Evolutionary conservation across 2,888 invertebrate genomes (phyloP).

Genomic region (Drosophila incognita): DNA sequence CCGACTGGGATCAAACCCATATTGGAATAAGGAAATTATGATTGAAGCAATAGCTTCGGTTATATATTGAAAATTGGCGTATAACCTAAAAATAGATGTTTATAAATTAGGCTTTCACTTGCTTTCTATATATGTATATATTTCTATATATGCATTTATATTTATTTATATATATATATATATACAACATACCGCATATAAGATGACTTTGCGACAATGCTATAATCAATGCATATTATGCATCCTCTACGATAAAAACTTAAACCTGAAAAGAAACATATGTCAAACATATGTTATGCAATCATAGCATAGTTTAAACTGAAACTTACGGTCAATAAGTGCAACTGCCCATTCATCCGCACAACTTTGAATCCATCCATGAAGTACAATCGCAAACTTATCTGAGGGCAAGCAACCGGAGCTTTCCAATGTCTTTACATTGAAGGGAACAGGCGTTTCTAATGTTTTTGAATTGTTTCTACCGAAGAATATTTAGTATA

Average conservation of each 20-base stretch:
- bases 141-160: too few relatives aligned
- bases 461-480: slow-evolving; percentile 66
- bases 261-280: slow-evolving; percentile 68
- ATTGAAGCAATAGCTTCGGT: slow-evolving; percentile 71
- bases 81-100: slow-evolving; percentile 44
- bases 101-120: background rate
- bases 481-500: background rate
- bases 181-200: slow-evolving; percentile 70
- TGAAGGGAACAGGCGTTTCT: slow-evolving; percentile 45
- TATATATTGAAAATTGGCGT: slow-evolving; percentile 75
- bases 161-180: too few relatives aligned
- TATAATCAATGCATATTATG: slow-evolving; percentile 83
- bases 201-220: slow-evolving; percentile 73
- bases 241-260: slow-evolving; percentile 82
- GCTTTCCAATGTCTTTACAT: slow-evolving; percentile 32
- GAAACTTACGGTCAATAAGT: slow-evolving; percentile 76
- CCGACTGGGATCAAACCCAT: slow-evolving; percentile 75
- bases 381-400: slow-evolving; percentile 82
- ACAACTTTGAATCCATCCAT: slow-evolving; percentile 84
- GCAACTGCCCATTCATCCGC: slow-evolving; percentile 77
- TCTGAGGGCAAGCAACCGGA: slow-evolving; percentile 75
- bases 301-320: background rate
- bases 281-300: background rate
- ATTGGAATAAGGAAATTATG: slow-evolving; percentile 64
- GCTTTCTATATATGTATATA: background rate